Evolutionary conservation across 2,113 vertebrate genomes (phyloP).

Genomic region (Chaetodon auriga): DNA sequence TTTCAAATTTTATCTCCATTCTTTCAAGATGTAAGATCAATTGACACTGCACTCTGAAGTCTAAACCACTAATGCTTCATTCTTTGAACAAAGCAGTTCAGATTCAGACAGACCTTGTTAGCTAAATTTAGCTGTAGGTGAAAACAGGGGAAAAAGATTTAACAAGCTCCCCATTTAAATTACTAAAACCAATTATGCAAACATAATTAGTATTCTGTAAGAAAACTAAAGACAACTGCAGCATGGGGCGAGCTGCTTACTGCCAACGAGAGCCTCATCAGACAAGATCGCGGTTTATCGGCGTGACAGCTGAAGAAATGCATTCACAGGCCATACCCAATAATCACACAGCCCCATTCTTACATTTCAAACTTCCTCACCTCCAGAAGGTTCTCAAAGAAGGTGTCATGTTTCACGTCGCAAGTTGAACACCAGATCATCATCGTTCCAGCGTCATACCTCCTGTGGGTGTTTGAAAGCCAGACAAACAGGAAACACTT

Average conservation of each 20-base stretch:
- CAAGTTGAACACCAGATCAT: slow-evolving; percentile 16
- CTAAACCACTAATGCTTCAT: slow-evolving; percentile 63
- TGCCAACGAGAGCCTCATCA: slow-evolving; percentile 44
- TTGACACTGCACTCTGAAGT: slow-evolving; percentile 62
- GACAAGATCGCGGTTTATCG: slow-evolving; percentile 5
- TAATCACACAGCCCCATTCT: not conserved
- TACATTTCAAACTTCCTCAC: slow-evolving; percentile 17
- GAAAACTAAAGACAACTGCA: slow-evolving; percentile 47
- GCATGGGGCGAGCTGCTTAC: slow-evolving; percentile 33
- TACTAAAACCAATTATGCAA: slow-evolving; percentile 73
- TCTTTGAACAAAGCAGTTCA: slow-evolving; percentile 71
- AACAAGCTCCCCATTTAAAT: slow-evolving; percentile 68
- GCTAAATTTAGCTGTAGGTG: slow-evolving; percentile 75
- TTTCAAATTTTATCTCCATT: slow-evolving; percentile 68
- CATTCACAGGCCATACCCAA: not conserved
- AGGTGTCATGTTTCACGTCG: not conserved
- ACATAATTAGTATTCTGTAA: slow-evolving; percentile 72
- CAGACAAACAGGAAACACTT: not conserved
- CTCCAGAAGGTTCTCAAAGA: slow-evolving; percentile 6
- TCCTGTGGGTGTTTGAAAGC: slow-evolving; percentile 20
- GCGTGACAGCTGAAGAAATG: slow-evolving; percentile 17
- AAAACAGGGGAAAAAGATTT: slow-evolving; percentile 57
- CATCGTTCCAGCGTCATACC: slow-evolving; percentile 26
- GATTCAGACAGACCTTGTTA: slow-evolving; percentile 60
- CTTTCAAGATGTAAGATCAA: slow-evolving; percentile 72